Evolutionary conservation across 2,888 invertebrate species (phyloP), one percentile per base, ranked within the genome.

Genomic region (Pammene aurita): DNA sequence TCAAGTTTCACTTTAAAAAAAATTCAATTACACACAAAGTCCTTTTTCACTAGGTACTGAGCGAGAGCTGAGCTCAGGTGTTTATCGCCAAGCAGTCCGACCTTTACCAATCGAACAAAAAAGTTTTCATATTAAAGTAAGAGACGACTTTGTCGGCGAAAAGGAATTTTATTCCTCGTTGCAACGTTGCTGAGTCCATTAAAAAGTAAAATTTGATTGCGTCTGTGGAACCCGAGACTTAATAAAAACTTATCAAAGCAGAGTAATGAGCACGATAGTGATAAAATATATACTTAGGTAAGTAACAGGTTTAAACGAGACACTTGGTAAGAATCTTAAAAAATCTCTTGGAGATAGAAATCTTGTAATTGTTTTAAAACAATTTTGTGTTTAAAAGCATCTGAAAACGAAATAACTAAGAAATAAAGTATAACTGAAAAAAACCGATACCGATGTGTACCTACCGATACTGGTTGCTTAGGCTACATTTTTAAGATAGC

Each of bases 41-140:
- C 2, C 34, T 46, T 50, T 61, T 60, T 16, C 16, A 42, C 18
- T 7, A 7, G n/a, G 13, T 13, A 55, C 14, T 2, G 42, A 52
- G 0, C 10, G 2, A 26, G 46, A 11, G 58, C 48, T 54, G 42
- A 54, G 35, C 60, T 44, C 66, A 60, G 66, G 66, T 66, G 66
- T 66, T 66, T 60, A 66, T 66, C 52, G 52, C 60, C 14, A 16
- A 18, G 18, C 50, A 35, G 77, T 82, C 73, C 75, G 74, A 82
- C 82, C 78, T 83, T 84, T 73, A 78, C 78, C 81, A 84, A 83
- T 84, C 81, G 84, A 80, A 82, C 73, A 74, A 69, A 70, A 78
- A 85, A 85, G 76, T 84, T 85, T 84, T 83, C 84, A 80, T 81
- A 82, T 85, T 84, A 84, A 82, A 83, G 77, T 80, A 74, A 74